Percentiles rank a stretch among this genome's conserved stretches.
Conservation (phyloP, 37 sponge, comb jelly and placozoan species). For the Bolinopsis microptera region DNA sequence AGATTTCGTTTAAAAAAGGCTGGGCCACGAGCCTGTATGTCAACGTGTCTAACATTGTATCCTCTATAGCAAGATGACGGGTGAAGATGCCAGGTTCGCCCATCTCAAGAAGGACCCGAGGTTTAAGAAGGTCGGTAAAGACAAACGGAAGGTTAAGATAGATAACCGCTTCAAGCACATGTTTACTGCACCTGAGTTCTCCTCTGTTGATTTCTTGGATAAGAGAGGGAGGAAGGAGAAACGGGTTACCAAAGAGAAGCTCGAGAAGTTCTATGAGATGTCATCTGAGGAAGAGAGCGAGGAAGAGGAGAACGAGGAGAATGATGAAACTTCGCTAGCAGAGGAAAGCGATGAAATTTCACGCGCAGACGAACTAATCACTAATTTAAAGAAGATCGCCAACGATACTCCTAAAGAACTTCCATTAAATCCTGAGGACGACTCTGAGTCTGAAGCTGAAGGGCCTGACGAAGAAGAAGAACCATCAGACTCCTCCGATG, state of each 20-base stretch:
- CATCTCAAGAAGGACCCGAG: conserved; percentile 53
- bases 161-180: conserved; percentile 63
- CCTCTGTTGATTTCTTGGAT: conserved; percentile 38
- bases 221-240: conserved; percentile 52
- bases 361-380: background rate
- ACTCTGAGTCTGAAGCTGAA: background rate
- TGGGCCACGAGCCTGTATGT: too few species aligned
- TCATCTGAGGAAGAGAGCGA: conserved; percentile 25
- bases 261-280: conserved; percentile 46
- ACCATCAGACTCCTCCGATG: background rate
- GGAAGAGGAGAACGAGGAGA: background rate
- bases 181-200: conserved; percentile 41
- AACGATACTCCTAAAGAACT: background rate
- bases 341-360: background rate
- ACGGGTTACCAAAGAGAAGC: conserved; percentile 27
- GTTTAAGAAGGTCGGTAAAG: conserved; percentile 59
- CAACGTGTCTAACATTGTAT: too few species aligned
- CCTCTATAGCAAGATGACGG: background rate
- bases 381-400: background rate
- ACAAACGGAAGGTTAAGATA: conserved; percentile 36
- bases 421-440: background rate
- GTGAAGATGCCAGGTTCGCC: conserved; percentile 35
- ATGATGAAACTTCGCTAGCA: background rate
- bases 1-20: too few species aligned
- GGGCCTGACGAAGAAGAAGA: conserved; percentile 2